Base-by-base conservation (phyloP, 37 sponge, comb jelly and placozoan species). In the Geodia barretti region DNA sequence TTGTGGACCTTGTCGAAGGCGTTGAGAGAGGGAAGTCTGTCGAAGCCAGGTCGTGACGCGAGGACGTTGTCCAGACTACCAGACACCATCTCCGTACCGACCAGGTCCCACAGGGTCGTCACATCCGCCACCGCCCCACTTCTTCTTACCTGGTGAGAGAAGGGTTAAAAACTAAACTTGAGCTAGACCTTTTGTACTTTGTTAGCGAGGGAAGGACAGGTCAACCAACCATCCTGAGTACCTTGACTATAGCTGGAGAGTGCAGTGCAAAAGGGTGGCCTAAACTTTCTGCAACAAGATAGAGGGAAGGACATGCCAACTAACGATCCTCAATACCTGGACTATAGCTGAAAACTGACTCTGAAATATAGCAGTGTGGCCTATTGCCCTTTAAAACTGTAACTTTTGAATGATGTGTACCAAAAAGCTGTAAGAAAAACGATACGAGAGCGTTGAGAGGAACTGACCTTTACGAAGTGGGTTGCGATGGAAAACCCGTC, bases 61-160 rank as follows among this genome's bases (percentile, higher is more conserved):
- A 92, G 71, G 23, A 92, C 58, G 35, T 66, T 40, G 60, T 85
- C 77, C 31, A 92, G 76, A 82, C 89, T 92, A 28, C 89, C 86
- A 36, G 89, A 83, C 32, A 92, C 79, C 28, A 85, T 85, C 68
- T 85, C 93, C 21, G 93, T 90, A 20, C 83, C 83, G 17, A 75
- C 88, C 23, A 90, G 85, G 69, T 94, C 92, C 95, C 95, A 94
- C 36, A 94, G 60, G 8, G 88, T 88, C 64, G 70, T 84, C 29
- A 94, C 92, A 41, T 90, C 95, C 34, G 84, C 63, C 64, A 94
- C 58, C 17, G 77, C 65, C 0, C 95, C 95, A 87, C 85, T 94
- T 7, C 95, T 71, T n/a, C 78, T 61, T 28, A 88, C 88, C 75
- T 74, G n/a, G n/a, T n/a, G n/a, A n/a, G n/a, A n/a, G n/a, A n/a